phyloP scores from a whole-genome alignment of 2,797 vertebrate genomes.

The Lagocephalus sceleratus region DNA sequence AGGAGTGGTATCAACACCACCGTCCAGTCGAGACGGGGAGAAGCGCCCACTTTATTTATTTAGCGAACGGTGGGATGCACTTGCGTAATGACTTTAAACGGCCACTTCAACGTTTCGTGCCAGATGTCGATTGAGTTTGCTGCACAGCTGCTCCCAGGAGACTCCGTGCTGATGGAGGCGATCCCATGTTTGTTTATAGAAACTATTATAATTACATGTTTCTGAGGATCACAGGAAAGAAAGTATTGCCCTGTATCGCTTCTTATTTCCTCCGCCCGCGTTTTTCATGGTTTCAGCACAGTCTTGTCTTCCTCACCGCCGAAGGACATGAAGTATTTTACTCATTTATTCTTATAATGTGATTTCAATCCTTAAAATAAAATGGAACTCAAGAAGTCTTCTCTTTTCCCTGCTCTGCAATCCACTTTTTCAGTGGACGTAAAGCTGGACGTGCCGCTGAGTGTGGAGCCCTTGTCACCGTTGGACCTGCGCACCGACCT shows the following conservation, averaged over 20 bases:
- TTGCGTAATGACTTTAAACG: conserved; percentile 56
- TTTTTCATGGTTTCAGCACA: too few species aligned
- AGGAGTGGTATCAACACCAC: conserved; percentile 31
- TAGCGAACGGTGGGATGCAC: conserved; percentile 45
- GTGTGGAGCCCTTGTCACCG: conserved; percentile 86
- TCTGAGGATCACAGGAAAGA: conserved; percentile 42
- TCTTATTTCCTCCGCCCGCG: conserved; percentile 2
- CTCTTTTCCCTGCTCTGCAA: conserved; percentile 6
- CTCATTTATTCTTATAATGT: too few species aligned
- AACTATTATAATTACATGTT: conserved; percentile 62
- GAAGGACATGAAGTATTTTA: too few species aligned
- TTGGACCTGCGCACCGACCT: conserved; percentile 93
- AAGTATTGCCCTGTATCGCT: conserved; percentile 16
- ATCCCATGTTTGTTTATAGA: conserved; percentile 66
- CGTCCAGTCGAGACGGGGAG: conserved; percentile 14
- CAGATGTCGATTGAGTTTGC: conserved; percentile 46
- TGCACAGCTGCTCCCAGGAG: conserved; percentile 46
- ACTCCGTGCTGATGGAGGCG: conserved; percentile 41
- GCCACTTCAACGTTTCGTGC: conserved; percentile 47
- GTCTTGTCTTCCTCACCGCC: too few species aligned
- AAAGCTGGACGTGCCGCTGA: conserved; percentile 85
- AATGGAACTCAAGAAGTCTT: conserved; percentile 5
- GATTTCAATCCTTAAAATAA: too few species aligned
- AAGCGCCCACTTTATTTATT: conserved; percentile 48
- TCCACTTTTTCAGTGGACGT: conserved; percentile 81